Evolutionary conservation across 23 tunicate species (phyloP), one percentile per base, ranked within the genome.

Genomic region (Halocynthia aurantium): DNA sequence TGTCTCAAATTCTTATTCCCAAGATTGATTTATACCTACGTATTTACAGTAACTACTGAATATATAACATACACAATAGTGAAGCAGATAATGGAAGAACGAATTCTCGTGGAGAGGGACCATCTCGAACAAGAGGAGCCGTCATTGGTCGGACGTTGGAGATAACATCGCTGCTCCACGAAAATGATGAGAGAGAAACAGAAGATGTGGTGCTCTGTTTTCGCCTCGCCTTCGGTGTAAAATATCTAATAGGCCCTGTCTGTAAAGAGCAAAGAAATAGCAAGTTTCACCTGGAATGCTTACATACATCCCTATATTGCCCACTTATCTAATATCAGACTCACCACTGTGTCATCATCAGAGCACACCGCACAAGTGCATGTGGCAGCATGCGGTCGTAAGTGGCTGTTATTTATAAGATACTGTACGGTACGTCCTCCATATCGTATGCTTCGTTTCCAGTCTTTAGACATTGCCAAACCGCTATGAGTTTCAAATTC

Each of bases 361-460:
- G 83, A 76, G 53, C 93, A 87, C 7, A 81, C 76, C 7, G 82
- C 93, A 63, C 93, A 87, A 11, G 86, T 77, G 62, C 93, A 87
- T 8, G 70, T 49, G 7, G 93, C 85, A 21, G 93, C 77, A 68
- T 87, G 93, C 9, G 93, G 93, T 13, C 72, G 81, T 31, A 87
- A 55, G 20, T 22, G 72, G 22, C 86, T 86, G 76, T 82, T 72
- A 7, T 82, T 82, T 72, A 87, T 82, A n/a, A 87, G 77, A 50
- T 81, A 82, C 69, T 68, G 86, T 8, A 87, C 49, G 10, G 93
- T 72, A 50, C 53, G 57, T 5, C 86, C 86, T 7, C 86, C 93
- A 69, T 76, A 77, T 21, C 86, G 73, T 15, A 87, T 62, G 69
- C 93, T 87, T 50, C 93, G 78, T 54, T 87, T 87, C 93, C 93